Conservation (phyloP, 2,888 invertebrate species). For the Cantharis nigra region DNA sequence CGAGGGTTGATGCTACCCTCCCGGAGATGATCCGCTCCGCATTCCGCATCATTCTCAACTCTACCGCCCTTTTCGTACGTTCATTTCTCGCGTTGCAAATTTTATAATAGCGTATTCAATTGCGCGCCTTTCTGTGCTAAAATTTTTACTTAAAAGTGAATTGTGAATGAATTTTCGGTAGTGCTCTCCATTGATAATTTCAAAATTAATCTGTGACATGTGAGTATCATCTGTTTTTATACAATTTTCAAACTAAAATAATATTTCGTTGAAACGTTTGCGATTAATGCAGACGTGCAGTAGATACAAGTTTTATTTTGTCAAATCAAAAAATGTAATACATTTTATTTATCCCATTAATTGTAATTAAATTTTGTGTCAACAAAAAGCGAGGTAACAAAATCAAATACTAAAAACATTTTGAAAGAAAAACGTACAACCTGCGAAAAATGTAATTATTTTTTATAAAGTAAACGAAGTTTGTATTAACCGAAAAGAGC, state of each 20-base stretch:
- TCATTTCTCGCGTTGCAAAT: conserved; percentile 29
- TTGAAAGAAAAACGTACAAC: background rate
- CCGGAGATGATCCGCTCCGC: conserved; percentile 31
- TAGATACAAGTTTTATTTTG: background rate
- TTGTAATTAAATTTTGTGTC: background rate
- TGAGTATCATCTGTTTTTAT: background rate
- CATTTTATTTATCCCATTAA: background rate
- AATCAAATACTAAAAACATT: background rate
- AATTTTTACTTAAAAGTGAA: background rate
- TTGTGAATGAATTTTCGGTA: background rate
- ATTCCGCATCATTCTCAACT: conserved; percentile 32
- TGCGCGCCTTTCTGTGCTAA: conserved; percentile 6
- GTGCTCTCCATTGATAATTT: background rate
- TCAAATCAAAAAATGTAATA: background rate
- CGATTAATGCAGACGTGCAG: background rate
- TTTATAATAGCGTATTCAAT: conserved; percentile 27
- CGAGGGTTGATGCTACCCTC: conserved; percentile 37
- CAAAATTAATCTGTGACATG: background rate
- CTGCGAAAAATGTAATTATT: background rate
- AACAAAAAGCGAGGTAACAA: background rate
- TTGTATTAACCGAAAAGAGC: background rate
- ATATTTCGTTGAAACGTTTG: background rate
- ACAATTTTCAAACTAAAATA: background rate
- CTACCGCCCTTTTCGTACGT: conserved; percentile 27
- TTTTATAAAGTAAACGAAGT: background rate